Conservation (phyloP, 2,797 vertebrate genomes). For the Hyperoplus immaculatus region DNA sequence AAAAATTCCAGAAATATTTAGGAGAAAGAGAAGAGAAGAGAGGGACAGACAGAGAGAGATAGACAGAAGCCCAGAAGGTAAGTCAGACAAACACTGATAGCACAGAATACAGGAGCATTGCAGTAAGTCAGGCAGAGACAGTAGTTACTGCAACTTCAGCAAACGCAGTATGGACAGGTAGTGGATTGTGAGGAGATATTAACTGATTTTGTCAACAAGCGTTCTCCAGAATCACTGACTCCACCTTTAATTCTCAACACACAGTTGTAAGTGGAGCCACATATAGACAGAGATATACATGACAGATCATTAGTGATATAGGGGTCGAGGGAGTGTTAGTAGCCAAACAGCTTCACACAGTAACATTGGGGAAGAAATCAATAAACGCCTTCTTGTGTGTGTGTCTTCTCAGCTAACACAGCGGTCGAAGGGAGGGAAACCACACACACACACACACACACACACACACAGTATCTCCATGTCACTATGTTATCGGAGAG, state of each 20-base stretch:
- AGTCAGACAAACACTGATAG: slow-evolving; percentile 74
- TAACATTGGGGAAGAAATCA: slow-evolving; percentile 16
- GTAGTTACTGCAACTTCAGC: slow-evolving; percentile 42
- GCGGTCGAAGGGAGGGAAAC: neutral
- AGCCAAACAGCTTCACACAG: slow-evolving; percentile 3
- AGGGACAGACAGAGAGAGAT: slow-evolving; percentile 72
- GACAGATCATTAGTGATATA: slow-evolving; percentile 46
- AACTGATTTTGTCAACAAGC: too few species aligned
- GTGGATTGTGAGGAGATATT: too few species aligned
- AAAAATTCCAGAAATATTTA: neutral
- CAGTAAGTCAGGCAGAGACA: slow-evolving; percentile 76
- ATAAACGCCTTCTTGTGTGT: slow-evolving; percentile 1
- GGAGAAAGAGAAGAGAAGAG: neutral
- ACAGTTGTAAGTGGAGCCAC: slow-evolving; percentile 31
- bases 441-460: neutral
- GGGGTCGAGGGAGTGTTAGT: slow-evolving; percentile 54
- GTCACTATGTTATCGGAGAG: slow-evolving; percentile 17
- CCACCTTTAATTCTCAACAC: neutral
- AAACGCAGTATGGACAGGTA: neutral
- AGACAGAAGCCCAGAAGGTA: slow-evolving; percentile 75
- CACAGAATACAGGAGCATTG: slow-evolving; percentile 77
- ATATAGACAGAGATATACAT: slow-evolving; percentile 49
- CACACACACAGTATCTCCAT: slow-evolving; percentile 14
- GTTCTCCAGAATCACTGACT: too few species aligned
- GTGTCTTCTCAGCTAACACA: slow-evolving; percentile 6